Conservation (phyloP, 2,888 invertebrate species). For the Sicus ferrugineus region DNA sequence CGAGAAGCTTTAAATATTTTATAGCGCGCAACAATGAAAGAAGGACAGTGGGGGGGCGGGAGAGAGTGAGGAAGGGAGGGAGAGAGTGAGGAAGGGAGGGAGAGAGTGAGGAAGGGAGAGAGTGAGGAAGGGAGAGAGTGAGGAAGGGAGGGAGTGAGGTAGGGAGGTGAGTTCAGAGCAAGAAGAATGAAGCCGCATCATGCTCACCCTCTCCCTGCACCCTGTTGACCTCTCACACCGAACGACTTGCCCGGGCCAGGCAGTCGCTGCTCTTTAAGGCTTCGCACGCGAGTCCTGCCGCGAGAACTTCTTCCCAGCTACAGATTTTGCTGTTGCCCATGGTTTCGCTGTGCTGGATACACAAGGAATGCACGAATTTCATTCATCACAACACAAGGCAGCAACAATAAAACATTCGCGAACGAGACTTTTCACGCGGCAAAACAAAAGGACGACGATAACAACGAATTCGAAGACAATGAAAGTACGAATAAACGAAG, state of each 20-base stretch:
- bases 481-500: no score
- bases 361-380: slow-evolving; percentile 7
- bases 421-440: slow-evolving; percentile 5
- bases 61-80: neutral
- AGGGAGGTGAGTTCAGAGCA: no score
- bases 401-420: slow-evolving; percentile 1
- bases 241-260: no score
- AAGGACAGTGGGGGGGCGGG: no score
- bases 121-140: neutral
- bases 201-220: neutral
- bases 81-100: neutral
- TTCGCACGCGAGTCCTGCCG: neutral
- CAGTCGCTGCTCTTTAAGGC: neutral
- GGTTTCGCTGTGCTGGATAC: neutral
- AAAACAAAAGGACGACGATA: slow-evolving; percentile 10
- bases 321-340: neutral
- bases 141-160: no score
- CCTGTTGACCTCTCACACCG: neutral
- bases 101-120: no score
- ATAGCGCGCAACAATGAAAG: neutral
- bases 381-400: neutral
- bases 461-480: neutral
- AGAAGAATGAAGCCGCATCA: neutral
- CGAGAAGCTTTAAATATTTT: neutral
- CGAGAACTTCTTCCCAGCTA: neutral